Evolutionary conservation across 37 sponge, comb jelly and placozoan genomes (phyloP).

Genomic region (Spongilla lacustris): DNA sequence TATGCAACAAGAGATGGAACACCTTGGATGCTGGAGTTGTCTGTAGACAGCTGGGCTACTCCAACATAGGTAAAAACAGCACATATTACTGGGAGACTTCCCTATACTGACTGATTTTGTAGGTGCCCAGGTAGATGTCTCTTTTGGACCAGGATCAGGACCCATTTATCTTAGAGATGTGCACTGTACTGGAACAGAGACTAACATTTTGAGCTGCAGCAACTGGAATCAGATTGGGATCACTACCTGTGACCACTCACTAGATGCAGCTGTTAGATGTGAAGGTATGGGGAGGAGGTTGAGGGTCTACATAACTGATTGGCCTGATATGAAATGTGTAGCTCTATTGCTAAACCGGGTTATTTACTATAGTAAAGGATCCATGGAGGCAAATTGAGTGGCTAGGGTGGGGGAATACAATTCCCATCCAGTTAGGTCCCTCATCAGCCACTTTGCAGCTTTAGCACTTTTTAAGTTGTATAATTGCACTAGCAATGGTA

Average conservation of each 20-base stretch:
- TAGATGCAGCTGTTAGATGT: slow-evolving; percentile 50
- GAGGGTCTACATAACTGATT: too few relatives aligned
- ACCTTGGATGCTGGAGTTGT: neutral
- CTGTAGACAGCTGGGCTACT: neutral
- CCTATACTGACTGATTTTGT: neutral
- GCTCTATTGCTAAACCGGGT: too few relatives aligned
- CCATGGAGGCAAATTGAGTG: too few relatives aligned
- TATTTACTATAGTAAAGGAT: too few relatives aligned
- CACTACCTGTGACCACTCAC: slow-evolving; percentile 39
- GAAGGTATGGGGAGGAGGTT: slow-evolving; percentile 21
- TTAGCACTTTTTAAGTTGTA: too few relatives aligned
- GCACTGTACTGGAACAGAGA: slow-evolving; percentile 39
- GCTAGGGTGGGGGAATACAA: too few relatives aligned
- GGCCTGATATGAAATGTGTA: too few relatives aligned
- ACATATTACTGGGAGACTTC: neutral
- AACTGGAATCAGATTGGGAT: neutral
- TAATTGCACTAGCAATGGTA: too few relatives aligned
- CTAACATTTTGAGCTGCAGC: slow-evolving; percentile 15
- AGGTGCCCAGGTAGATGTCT: neutral
- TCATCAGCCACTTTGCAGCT: too few relatives aligned
- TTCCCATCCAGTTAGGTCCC: too few relatives aligned
- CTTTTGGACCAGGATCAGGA: slow-evolving; percentile 22
- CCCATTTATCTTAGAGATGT: slow-evolving; percentile 45
- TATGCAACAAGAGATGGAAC: neutral
- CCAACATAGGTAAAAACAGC: neutral